These are phyloP conservation scores for Globicephala melas DNA, from an alignment of 2,113 vertebrate species.

Conservation along the genomic window DNA sequence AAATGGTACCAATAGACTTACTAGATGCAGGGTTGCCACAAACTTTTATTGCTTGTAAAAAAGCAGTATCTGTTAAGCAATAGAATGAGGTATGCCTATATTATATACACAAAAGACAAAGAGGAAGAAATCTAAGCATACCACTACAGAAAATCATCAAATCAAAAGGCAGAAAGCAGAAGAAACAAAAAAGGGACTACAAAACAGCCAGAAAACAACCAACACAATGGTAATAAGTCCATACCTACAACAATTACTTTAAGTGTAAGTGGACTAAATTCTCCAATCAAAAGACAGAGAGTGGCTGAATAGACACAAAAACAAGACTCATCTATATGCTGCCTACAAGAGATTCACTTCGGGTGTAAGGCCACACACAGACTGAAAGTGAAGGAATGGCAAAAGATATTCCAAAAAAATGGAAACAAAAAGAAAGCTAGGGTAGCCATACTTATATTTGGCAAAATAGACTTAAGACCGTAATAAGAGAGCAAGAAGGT, in stretches of 20 bases:
- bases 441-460: neutral
- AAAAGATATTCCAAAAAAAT: neutral
- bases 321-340: neutral
- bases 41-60: neutral
- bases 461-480: neutral
- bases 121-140: neutral
- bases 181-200: neutral
- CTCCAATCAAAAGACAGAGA: no score
- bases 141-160: neutral
- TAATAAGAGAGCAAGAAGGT: neutral
- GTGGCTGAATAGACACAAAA: neutral
- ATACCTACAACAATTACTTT: neutral
- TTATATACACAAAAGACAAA: neutral
- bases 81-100: neutral
- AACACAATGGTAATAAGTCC: neutral
- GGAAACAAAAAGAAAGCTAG: neutral
- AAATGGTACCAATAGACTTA: neutral
- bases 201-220: neutral
- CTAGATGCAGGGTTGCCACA: neutral
- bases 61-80: no score
- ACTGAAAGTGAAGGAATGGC: neutral
- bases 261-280: neutral
- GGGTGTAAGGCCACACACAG: neutral
- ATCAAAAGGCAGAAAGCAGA: neutral
- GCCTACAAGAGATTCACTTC: neutral